These are phyloP conservation scores for Philotrypesis tridentata DNA, from an alignment of 1,140 invertebrate species.

Conservation along the genomic window DNA sequence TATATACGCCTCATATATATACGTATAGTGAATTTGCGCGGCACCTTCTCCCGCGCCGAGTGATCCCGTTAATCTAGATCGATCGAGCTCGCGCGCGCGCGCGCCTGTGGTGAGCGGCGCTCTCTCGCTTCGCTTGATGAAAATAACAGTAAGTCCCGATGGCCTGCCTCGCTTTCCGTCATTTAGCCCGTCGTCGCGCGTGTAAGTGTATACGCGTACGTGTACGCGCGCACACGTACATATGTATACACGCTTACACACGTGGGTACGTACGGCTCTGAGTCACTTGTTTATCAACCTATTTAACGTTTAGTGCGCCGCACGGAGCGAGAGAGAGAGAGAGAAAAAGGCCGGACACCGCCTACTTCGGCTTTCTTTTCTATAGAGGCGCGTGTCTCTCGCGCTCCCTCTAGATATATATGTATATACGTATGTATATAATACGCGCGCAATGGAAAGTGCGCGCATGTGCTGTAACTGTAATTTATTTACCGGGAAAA, in stretches of 20 bases:
- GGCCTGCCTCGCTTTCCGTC: background rate
- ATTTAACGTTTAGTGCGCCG: background rate
- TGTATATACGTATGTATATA: too few relatives aligned
- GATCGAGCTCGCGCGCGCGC: background rate
- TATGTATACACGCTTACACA: too few relatives aligned
- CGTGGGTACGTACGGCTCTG: background rate
- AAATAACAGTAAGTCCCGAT: slow-evolving; percentile 46
- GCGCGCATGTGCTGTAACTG: slow-evolving; percentile 40
- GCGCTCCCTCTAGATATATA: background rate
- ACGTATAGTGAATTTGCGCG: slow-evolving; percentile 39
- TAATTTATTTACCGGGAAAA: slow-evolving; percentile 9
- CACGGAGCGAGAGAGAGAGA: background rate
- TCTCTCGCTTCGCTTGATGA: slow-evolving; percentile 27
- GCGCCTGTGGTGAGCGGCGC: background rate
- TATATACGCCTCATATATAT: background rate
- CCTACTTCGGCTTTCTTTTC: background rate
- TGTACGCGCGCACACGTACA: too few relatives aligned
- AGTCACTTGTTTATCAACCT: slow-evolving; percentile 37
- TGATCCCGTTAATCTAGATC: slow-evolving; percentile 49
- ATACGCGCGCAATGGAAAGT: slow-evolving; percentile 18
- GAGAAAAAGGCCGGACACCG: background rate
- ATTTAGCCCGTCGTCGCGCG: background rate
- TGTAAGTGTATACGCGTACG: background rate
- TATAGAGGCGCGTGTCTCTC: background rate
- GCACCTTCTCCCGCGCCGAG: background rate